phyloP scores from a whole-genome alignment of 2,888 invertebrate genomes.

The Zygothrica quintamaculata region DNA sequence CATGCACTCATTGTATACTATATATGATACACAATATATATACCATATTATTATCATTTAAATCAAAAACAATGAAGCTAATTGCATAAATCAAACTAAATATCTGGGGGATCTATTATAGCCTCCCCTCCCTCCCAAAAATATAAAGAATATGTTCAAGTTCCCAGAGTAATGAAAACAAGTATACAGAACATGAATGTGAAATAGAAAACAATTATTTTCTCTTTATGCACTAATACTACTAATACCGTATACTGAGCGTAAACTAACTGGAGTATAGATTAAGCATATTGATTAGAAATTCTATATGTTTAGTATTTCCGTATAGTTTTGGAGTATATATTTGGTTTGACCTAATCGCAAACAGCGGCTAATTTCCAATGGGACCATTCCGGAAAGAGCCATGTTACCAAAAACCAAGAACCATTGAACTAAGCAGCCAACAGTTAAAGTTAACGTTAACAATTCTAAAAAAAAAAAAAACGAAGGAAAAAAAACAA shows the following conservation, averaged over 20 bases:
- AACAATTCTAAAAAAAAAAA: conserved; percentile 46
- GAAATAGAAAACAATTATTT: conserved; percentile 73
- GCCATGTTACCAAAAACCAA: conserved; percentile 39
- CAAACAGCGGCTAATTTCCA: conserved; percentile 59
- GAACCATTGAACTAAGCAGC: not conserved
- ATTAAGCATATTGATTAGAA: conserved; percentile 79
- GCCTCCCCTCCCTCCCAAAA: no score
- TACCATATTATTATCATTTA: not conserved
- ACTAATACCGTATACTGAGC: not conserved
- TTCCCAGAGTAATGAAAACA: conserved; percentile 66
- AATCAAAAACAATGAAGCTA: conserved; percentile 1
- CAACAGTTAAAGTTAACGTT: conserved; percentile 23
- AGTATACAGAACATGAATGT: conserved; percentile 59
- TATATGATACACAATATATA: no score
- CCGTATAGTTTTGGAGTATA: not conserved
- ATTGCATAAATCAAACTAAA: not conserved
- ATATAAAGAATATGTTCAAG: conserved; percentile 62
- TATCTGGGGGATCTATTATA: conserved; percentile 18
- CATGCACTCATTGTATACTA: no score
- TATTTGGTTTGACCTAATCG: conserved; percentile 46
- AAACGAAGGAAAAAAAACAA: conserved; percentile 17
- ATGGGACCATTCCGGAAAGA: no score
- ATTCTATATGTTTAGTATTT: conserved; percentile 50
- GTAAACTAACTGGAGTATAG: conserved; percentile 31
- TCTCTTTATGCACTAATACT: conserved; percentile 55